Evolutionary conservation across 2,113 vertebrate species (phyloP), one percentile per base, ranked within the genome.

Genomic region (Amphiprion percula): DNA sequence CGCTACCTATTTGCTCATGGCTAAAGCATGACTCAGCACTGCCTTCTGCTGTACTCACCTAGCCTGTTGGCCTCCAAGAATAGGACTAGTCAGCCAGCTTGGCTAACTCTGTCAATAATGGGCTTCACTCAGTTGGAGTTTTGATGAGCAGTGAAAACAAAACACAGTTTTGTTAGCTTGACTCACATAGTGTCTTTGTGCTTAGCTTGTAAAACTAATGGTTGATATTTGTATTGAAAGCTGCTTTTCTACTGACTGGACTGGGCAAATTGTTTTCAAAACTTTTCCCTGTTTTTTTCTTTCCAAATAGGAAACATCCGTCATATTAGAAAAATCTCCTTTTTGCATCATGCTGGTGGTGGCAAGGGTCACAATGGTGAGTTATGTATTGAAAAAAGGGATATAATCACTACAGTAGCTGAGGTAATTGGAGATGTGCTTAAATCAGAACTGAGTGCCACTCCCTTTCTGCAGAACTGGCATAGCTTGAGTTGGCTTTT

Each of bases 321-420:
- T 71, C 83, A 73, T 70, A 59, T 89, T 88, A 92, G 68, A 88
- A 90, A 92, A 79, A 12, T 84, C 86, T 90, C 85, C 85, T 91
- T 88, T 92, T 90, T 88, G 80, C 82, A 80, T 60, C 88, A 37
- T 79, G 87, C 65, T 75, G 74, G 49, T 70, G 81, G 54, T 87
- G 73, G 62, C 79, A 82, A 55, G 44, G 82, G 68, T 89, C 80
- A 68, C 47, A 10, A 80, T 74, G 91, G 91, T 92, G 88, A 88
- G 86, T 92, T 88, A 12, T 75, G 66, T 77, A 68, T 68, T 61
- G 2, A 33, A 63, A 63, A 26, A 52, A 47, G 68, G 39, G 23
- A 49, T 83, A 15, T 68, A 58, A 78, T 77, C 64, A 21, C 23
- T 60, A 46, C 49, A 64, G 52, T 70, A 39, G 28, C 50, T 12